Evolutionary conservation across 2,888 invertebrate species (phyloP).

Genomic region (Antheraea yamamai): DNA sequence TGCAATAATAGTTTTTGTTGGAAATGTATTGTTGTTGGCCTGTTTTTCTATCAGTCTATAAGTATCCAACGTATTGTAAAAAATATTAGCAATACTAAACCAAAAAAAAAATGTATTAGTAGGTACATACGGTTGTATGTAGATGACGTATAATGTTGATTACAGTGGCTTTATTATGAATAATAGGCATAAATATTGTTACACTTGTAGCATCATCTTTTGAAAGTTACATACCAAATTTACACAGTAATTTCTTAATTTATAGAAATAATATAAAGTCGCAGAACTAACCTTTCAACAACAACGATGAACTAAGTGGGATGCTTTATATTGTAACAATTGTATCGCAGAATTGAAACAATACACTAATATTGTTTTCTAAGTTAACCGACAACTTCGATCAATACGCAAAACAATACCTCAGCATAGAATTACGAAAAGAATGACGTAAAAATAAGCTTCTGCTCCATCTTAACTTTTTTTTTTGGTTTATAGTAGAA

Average conservation of each 20-base stretch:
- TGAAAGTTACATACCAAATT: background rate
- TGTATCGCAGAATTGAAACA: background rate
- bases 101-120: background rate
- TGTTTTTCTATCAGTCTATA: background rate
- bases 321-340: background rate
- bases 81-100: conserved; percentile 6
- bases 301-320: background rate
- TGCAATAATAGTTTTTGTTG: background rate
- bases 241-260: background rate
- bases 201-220: background rate
- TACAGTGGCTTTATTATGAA: background rate
- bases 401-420: too few species aligned
- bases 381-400: background rate
- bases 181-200: background rate
- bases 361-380: background rate
- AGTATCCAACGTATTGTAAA: conserved; percentile 1
- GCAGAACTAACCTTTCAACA: background rate
- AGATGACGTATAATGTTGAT: background rate
- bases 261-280: background rate
- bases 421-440: too few species aligned
- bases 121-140: background rate
- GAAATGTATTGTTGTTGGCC: background rate
- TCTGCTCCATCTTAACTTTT: too few species aligned
- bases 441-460: background rate
- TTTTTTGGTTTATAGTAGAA: too few species aligned